These are phyloP conservation scores for Gouania willdenowi DNA, from an alignment of 2,797 vertebrate species.

Conservation along the genomic window DNA sequence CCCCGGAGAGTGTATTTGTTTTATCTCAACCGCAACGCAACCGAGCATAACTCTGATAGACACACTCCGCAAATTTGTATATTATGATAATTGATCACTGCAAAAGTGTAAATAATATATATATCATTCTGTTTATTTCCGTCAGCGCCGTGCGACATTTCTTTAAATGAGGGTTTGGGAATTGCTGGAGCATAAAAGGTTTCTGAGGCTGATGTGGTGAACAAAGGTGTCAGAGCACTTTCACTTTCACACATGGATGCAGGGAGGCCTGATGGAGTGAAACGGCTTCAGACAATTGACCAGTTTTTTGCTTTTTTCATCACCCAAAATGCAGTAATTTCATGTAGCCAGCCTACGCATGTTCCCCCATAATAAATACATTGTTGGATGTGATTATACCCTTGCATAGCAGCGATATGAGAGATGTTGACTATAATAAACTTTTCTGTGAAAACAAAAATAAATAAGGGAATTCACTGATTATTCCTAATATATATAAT, in stretches of 20 bases:
- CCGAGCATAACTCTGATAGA: slow-evolving; percentile 14
- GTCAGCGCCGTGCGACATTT: slow-evolving; percentile 7
- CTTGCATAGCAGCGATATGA: too few relatives aligned
- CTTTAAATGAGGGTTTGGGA: slow-evolving; percentile 25
- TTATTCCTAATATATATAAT: too few relatives aligned
- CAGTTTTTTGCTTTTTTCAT: too few relatives aligned
- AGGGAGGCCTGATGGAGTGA: neutral
- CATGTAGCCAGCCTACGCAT: too few relatives aligned
- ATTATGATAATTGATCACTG: slow-evolving; percentile 60
- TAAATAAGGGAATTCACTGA: too few relatives aligned
- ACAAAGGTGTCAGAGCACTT: slow-evolving; percentile 24
- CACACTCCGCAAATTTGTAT: slow-evolving; percentile 37
- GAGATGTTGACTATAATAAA: too few relatives aligned
- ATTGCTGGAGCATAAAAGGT: slow-evolving; percentile 12
- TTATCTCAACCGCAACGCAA: slow-evolving; percentile 33
- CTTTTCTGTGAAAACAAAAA: too few relatives aligned
- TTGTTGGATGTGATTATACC: too few relatives aligned
- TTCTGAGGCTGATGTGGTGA: slow-evolving; percentile 1
- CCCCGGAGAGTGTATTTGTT: slow-evolving; percentile 36
- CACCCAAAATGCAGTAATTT: too few relatives aligned
- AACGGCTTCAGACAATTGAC: too few relatives aligned
- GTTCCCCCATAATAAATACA: too few relatives aligned
- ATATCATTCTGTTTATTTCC: slow-evolving; percentile 44
- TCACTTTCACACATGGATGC: slow-evolving; percentile 24
- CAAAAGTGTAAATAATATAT: slow-evolving; percentile 52